These are phyloP conservation scores for Drosophila ochracea DNA, from an alignment of 2,888 invertebrate species.

Conservation along the genomic window DNA sequence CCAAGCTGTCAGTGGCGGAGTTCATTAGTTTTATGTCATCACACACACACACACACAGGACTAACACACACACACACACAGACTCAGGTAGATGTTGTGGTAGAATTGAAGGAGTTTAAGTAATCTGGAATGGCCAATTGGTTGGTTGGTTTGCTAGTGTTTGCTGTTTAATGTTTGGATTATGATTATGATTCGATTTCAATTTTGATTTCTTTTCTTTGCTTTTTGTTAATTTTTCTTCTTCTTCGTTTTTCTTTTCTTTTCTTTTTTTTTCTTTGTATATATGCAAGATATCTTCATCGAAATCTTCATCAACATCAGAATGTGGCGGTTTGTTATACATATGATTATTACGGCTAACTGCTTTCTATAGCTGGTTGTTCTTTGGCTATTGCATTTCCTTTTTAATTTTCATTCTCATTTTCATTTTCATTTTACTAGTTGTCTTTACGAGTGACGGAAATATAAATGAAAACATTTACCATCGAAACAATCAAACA, in stretches of 20 bases:
- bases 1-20: constrained; percentile 18
- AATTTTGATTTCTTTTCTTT: constrained; percentile 17
- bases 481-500: constrained; percentile 85
- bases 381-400: constrained; percentile 22
- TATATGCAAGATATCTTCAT: background rate
- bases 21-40: constrained; percentile 46
- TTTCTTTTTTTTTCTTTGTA: background rate
- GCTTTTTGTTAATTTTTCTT: background rate
- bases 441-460: constrained; percentile 54
- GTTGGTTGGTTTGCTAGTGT: constrained; percentile 23
- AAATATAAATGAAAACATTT: constrained; percentile 83
- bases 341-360: constrained; percentile 32
- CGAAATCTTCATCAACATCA: constrained; percentile 21
- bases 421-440: constrained; percentile 8
- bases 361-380: constrained; percentile 9
- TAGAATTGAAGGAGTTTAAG: background rate
- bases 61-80: background rate
- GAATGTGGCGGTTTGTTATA: constrained; percentile 52
- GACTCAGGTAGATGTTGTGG: background rate
- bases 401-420: constrained; percentile 15
- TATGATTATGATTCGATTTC: constrained; percentile 19
- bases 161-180: constrained; percentile 28
- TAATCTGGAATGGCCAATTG: background rate
- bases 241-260: background rate
- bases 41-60: constrained; percentile 4